A percentile compares a stretch with the other conserved stretches of the same genome.
Evolutionary conservation across 2,888 invertebrate species (phyloP).

Genomic region (Phalera bucephala): DNA sequence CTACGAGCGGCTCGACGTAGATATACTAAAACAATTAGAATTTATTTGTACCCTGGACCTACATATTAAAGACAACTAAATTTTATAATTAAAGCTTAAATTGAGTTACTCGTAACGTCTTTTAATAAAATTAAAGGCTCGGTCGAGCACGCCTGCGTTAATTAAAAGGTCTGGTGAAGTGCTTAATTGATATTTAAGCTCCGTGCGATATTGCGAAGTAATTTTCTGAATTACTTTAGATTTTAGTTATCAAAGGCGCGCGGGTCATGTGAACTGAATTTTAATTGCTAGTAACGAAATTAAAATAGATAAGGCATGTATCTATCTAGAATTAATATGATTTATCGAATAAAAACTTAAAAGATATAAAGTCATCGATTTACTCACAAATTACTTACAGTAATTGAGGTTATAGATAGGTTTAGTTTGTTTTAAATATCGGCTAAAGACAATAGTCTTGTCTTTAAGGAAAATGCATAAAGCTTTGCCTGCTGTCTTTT

Average conservation of each 20-base stretch:
- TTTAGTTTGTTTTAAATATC: no score
- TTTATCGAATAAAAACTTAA: no score
- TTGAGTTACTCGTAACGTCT: constrained; percentile 15
- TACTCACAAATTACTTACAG: no score
- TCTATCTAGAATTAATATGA: no score
- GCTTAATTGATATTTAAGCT: constrained; percentile 31
- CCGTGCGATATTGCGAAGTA: constrained; percentile 20
- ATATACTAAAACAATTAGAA: no score
- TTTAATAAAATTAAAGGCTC: constrained; percentile 30
- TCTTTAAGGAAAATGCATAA: background rate
- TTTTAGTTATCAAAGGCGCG: constrained; percentile 9
- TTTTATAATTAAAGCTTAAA: constrained; percentile 15
- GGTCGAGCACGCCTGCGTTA: constrained; percentile 20
- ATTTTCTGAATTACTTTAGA: constrained; percentile 26
- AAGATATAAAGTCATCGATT: no score
- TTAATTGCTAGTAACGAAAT: background rate
- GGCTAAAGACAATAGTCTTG: no score
- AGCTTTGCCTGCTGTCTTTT: no score
- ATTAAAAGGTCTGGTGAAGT: constrained; percentile 30
- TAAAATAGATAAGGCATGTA: no score
- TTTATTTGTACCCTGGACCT: background rate
- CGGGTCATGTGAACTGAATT: constrained; percentile 3
- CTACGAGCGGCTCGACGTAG: no score
- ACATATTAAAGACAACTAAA: constrained; percentile 5
- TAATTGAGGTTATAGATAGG: no score